Evolutionary conservation across 2,113 vertebrate genomes (phyloP), one percentile per base, ranked within the genome.

Genomic region (Coregonus clupeaformis): DNA sequence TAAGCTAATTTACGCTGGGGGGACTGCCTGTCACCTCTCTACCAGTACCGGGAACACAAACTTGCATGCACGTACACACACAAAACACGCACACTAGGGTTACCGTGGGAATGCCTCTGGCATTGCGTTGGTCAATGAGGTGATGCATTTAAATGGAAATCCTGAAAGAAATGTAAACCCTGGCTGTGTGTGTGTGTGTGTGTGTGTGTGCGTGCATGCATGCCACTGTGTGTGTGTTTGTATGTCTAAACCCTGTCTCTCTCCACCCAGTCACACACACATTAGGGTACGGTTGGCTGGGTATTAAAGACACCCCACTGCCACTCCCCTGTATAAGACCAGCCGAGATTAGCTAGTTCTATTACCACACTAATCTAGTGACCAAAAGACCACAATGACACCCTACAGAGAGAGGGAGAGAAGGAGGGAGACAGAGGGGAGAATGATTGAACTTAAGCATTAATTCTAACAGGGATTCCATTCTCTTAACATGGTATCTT

Each of bases 301-400:
- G 77, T 86, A 81, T 86, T 83, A 91, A 93, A 93, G 91, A 85
- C 90, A 80, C 89, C 91, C 92, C 87, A 77, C 89, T 70, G 85
- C 84, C 86, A 84, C 86, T 90, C 91, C 87, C 81, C 85, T 85
- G 89, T 85, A 87, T 88, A 90, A 76, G 86, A 90, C 71, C 78
- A 66, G 78, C 85, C 87, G 91, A 92, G 93, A 94, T 94, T 93
- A 94, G 87, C 81, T 71, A 32, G 78, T 77, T 90, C 90, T 85
- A 86, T 87, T 75, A 82, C 78, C 79, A 77, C 87, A 85, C 88
- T 94, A 91, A 94, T 92, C 93, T 91, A 83, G 65, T 82, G 88
- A 93, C 88, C 89, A 88, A 90, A 93, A 86, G 81, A 76, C 52
- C 82, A 91, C 90, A 91, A 90, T 89, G 45, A 16, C 83, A 83